Base-by-base conservation (phyloP, 2,113 vertebrate species). In the Puma concolor region DNA sequence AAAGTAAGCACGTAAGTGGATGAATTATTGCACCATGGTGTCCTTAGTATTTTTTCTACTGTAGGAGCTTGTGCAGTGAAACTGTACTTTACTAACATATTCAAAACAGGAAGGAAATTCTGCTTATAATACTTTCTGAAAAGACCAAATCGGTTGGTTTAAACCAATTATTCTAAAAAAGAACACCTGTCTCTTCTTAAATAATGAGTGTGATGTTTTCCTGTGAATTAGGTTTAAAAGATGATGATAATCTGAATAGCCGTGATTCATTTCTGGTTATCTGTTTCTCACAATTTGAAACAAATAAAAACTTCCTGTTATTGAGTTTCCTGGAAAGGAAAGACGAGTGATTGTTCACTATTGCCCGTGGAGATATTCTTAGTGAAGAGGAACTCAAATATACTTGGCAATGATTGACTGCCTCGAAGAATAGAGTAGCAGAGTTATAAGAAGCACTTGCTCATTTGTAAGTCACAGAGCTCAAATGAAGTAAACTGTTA, bases 251-350 rank as follows among this genome's bases (percentile, higher is more conserved):
- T 95, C 95, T 66, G 66, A 29, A 31, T 60, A 69, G 38, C n/a
- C 52, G 29, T 94, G 86, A 97, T 96, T 97, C 96, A 94, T 94
- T 88, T 96, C 76, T 88, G 38, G 80, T 95, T 95, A 63, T 97
- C 92, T 94, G 0, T 97, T 97, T 93, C 82, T 92, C 95, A 66
- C 87, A 69, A 38, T 94, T 94, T 93, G 84, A 94, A 95, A 97
- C 97, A 97, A 96, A 96, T 86, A 95, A 98, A 94, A 66, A 27
- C 21, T 25, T 54, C 97, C 81, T 97, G 93, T 94, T 94, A 92
- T 72, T 94, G 95, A 98, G 79, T 84, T 84, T 91, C 91, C 48
- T 89, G 92, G 85, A 94, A 98, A 96, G 80, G 41, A 96, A 97
- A 96, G 63, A 93, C 83, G 92, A 84, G 60, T 93, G 96, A 94